phyloP scores from a whole-genome alignment of 2,888 invertebrate genomes.

The Coleophora flavipennella region DNA sequence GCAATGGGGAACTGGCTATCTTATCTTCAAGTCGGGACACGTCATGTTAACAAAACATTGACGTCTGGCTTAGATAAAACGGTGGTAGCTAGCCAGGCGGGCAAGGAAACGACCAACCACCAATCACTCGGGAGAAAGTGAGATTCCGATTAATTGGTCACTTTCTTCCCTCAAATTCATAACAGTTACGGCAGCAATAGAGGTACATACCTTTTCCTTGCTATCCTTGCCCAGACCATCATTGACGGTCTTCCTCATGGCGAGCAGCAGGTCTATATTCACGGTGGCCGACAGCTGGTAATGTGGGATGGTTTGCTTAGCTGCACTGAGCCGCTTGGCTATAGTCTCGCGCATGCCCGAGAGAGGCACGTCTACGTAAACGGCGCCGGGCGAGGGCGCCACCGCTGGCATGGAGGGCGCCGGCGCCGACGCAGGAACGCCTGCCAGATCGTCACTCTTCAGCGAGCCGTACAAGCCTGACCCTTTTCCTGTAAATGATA shows the following conservation, averaged over 20 bases:
- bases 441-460: constrained; percentile 83
- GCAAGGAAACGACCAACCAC: too few relatives aligned
- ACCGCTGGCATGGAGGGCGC: constrained; percentile 31
- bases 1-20: too few relatives aligned
- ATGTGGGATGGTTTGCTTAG: constrained; percentile 96
- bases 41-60: too few relatives aligned
- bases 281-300: constrained; percentile 94
- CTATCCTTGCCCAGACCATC: constrained; percentile 77
- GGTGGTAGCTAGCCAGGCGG: too few relatives aligned
- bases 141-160: too few relatives aligned
- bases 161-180: too few relatives aligned
- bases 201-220: background rate
- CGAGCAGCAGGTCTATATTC: constrained; percentile 85
- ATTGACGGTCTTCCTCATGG: constrained; percentile 84
- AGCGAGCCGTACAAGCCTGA: constrained; percentile 88
- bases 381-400: constrained; percentile 57
- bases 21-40: too few relatives aligned
- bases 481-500: constrained; percentile 69
- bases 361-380: constrained; percentile 85
- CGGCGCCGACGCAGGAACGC: constrained; percentile 21
- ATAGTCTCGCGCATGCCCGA: constrained; percentile 89
- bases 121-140: too few relatives aligned
- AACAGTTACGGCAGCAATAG: too few relatives aligned
- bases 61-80: too few relatives aligned
- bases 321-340: constrained; percentile 88